Percentiles rank a stretch among this genome's conserved stretches.
Conservation (phyloP, 1,140 invertebrate species). For the Leptinotarsa defecta region DNA sequence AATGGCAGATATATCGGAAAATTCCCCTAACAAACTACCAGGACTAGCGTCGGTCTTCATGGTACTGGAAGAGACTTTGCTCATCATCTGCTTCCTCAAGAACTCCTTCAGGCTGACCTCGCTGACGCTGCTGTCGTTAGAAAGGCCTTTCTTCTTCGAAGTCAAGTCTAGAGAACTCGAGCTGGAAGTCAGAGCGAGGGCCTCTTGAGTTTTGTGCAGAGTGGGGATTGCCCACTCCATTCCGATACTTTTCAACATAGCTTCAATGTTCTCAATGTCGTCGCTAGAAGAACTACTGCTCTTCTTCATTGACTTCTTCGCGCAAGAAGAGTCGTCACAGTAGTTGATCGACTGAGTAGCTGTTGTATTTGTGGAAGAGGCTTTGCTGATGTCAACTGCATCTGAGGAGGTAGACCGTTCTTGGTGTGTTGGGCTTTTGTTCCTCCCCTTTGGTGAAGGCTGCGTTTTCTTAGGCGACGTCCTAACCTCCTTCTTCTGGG, state of each 20-base stretch:
- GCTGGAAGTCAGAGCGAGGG: constrained; percentile 66
- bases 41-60: constrained; percentile 37
- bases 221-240: constrained; percentile 70
- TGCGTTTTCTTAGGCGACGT: too few species aligned
- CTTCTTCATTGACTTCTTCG: neutral
- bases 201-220: constrained; percentile 68
- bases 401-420: neutral
- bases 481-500: too few species aligned
- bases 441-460: too few species aligned
- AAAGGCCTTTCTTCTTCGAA: constrained; percentile 27
- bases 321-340: constrained; percentile 2
- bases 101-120: constrained; percentile 48
- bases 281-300: constrained; percentile 44
- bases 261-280: constrained; percentile 63
- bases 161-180: constrained; percentile 61
- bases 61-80: constrained; percentile 46
- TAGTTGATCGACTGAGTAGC: neutral
- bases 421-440: neutral
- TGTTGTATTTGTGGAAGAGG: neutral
- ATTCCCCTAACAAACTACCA: constrained; percentile 41
- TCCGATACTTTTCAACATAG: constrained; percentile 63
- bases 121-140: constrained; percentile 33
- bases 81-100: constrained; percentile 41
- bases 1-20: constrained; percentile 43
- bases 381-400: neutral